These are phyloP conservation scores for Frankliniella fusca DNA, from an alignment of 2,888 invertebrate species.

Conservation along the genomic window DNA sequence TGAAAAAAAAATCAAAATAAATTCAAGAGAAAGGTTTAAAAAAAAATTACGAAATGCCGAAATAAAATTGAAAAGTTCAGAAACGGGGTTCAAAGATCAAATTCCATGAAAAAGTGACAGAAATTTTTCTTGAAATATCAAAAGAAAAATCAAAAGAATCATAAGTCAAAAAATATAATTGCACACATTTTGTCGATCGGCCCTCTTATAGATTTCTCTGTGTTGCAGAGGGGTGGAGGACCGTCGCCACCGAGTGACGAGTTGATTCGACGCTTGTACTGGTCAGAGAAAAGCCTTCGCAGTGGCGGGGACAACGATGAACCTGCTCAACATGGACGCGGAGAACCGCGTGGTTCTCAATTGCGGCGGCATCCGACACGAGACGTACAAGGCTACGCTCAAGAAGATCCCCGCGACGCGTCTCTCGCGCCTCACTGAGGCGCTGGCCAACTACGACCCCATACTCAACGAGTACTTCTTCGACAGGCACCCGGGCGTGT, in stretches of 20 bases:
- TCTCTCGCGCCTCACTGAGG: conserved; percentile 75
- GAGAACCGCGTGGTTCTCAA: conserved; percentile 98
- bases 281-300: neutral
- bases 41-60: too few relatives aligned
- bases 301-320: conserved; percentile 57
- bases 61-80: too few relatives aligned
- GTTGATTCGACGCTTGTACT: neutral
- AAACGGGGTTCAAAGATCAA: too few relatives aligned
- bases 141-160: too few relatives aligned
- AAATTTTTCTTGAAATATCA: too few relatives aligned
- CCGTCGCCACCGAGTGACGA: neutral
- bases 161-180: too few relatives aligned
- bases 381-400: conserved; percentile 74
- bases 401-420: conserved; percentile 88
- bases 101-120: too few relatives aligned
- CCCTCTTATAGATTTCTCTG: too few relatives aligned
- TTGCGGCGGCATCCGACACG: conserved; percentile 90
- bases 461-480: conserved; percentile 86
- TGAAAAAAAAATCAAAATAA: neutral
- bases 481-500: conserved; percentile 83
- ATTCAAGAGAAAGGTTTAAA: too few relatives aligned
- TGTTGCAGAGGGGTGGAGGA: neutral
- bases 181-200: too few relatives aligned
- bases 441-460: conserved; percentile 83
- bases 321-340: conserved; percentile 90